Percentiles rank a stretch among this genome's conserved stretches.
Evolutionary conservation across 2,888 invertebrate species (phyloP).

Genomic region (Erebia aethiops): DNA sequence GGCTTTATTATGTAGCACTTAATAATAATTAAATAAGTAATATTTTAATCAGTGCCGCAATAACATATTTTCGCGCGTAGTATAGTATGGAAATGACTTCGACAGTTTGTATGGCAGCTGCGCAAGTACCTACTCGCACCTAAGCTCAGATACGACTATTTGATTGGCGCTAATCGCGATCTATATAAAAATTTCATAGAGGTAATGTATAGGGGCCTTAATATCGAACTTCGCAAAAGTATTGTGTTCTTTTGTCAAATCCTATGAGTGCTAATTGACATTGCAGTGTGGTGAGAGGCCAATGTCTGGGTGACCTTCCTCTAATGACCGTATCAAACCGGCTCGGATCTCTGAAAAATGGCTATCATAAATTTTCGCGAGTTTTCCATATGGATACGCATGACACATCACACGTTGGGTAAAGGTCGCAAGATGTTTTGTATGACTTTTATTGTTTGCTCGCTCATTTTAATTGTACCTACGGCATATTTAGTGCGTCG

Average conservation of each 20-base stretch:
- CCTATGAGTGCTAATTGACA: constrained; percentile 61
- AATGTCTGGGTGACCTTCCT: constrained; percentile 60
- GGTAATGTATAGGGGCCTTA: background rate
- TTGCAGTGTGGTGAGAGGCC: constrained; percentile 62
- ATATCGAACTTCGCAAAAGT: background rate
- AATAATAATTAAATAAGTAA: too few species aligned
- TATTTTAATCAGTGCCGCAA: too few species aligned
- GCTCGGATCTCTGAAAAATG: constrained; percentile 21
- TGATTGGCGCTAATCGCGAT: background rate
- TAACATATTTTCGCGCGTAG: too few species aligned
- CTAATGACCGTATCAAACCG: constrained; percentile 18
- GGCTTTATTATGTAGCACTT: too few species aligned
- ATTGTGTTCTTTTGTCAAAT: constrained; percentile 44
- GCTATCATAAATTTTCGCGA: constrained; percentile 27
- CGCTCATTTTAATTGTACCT: constrained; percentile 18
- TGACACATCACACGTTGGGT: constrained; percentile 16
- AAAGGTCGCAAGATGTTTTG: constrained; percentile 29
- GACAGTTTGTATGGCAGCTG: too few species aligned
- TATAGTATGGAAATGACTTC: too few species aligned
- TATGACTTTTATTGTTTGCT: constrained; percentile 21
- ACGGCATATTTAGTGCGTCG: constrained; percentile 19
- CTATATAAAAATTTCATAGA: background rate
- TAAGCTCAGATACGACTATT: background rate
- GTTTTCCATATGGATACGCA: constrained; percentile 28
- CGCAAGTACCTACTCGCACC: background rate